Percentiles rank a stretch among this genome's conserved stretches.
Evolutionary conservation across 2,113 vertebrate genomes (phyloP).

Genomic region (Dinomys branickii): DNA sequence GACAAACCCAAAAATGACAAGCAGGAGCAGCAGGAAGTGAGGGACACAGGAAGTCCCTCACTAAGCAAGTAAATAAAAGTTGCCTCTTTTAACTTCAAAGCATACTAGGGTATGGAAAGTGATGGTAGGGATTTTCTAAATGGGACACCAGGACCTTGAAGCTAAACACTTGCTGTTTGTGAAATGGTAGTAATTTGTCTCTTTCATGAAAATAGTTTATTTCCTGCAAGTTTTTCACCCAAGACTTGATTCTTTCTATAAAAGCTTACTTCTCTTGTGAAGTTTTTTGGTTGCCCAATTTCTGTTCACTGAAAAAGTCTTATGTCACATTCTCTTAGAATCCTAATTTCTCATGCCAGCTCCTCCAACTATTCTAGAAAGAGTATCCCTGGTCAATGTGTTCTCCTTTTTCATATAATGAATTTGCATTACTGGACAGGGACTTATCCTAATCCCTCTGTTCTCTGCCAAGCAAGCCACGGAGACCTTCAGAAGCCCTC

Average conservation of each 20-base stretch:
- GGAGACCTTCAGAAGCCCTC: neutral
- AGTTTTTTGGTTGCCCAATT: neutral
- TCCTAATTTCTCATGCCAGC: neutral
- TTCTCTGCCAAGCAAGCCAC: neutral
- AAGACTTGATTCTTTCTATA: neutral
- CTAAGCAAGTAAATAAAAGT: neutral
- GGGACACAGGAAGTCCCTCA: neutral
- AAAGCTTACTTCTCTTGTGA: neutral
- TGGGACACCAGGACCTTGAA: neutral
- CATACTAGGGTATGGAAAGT: neutral
- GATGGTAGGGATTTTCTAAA: neutral
- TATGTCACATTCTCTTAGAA: neutral
- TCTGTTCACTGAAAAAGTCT: neutral
- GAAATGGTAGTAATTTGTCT: neutral
- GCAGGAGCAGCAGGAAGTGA: neutral
- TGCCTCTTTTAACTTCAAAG: slow-evolving; percentile 41
- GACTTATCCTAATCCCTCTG: neutral
- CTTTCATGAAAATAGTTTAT: neutral
- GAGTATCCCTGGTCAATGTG: neutral
- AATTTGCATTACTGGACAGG: neutral
- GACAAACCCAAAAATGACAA: neutral
- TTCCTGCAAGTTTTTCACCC: neutral
- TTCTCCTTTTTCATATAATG: neutral
- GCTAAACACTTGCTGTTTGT: neutral
- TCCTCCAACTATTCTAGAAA: neutral